Conservation (phyloP, 2,888 invertebrate genomes). For the Callosobruchus maculatus region DNA sequence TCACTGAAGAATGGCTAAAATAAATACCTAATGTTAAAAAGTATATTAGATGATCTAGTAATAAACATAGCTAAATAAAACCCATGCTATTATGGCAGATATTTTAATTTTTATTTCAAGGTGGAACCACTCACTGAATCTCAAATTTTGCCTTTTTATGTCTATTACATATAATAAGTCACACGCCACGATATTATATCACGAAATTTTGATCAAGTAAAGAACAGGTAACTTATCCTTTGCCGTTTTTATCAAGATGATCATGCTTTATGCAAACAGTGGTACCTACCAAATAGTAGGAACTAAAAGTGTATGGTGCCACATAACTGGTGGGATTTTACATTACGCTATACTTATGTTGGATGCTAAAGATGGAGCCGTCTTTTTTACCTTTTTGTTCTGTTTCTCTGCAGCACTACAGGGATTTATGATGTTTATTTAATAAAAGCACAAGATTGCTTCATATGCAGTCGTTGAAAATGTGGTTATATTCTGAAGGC, state of each 20-base stretch:
- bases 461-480: slow-evolving; percentile 37
- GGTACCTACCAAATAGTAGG: slow-evolving; percentile 41
- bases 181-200: no score
- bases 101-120: no score
- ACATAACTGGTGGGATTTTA: slow-evolving; percentile 56
- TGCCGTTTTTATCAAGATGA: slow-evolving; percentile 37
- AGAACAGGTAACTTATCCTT: slow-evolving; percentile 39
- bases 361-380: slow-evolving; percentile 69
- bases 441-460: slow-evolving; percentile 58
- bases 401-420: slow-evolving; percentile 59
- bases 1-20: no score
- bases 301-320: slow-evolving; percentile 54
- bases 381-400: slow-evolving; percentile 63
- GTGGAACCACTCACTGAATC: no score
- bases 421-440: slow-evolving; percentile 46
- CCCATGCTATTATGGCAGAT: no score
- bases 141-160: no score
- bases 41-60: no score
- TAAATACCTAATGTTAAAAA: no score
- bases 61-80: no score
- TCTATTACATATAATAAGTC: no score
- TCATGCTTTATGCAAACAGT: slow-evolving; percentile 30
- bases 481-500: slow-evolving; percentile 28
- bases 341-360: slow-evolving; percentile 65
- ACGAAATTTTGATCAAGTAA: no score